These are phyloP conservation scores for Trogon surrucura DNA, from an alignment of 2,113 vertebrate species.

Conservation along the genomic window DNA sequence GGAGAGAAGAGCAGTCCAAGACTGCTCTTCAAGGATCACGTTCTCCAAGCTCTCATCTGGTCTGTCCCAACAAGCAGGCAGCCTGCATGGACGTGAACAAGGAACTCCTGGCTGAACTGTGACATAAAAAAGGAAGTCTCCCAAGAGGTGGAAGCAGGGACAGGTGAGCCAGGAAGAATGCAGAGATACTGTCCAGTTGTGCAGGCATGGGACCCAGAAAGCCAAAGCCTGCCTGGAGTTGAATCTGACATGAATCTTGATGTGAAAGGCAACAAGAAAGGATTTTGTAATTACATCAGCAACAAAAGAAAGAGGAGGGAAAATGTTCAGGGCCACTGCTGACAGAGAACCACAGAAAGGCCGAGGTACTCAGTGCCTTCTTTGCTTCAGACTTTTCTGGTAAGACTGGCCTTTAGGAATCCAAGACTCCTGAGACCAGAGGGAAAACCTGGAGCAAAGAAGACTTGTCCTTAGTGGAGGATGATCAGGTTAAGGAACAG, in stretches of 20 bases:
- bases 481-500: background rate
- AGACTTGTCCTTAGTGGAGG: background rate
- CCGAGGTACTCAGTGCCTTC: background rate
- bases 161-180: background rate
- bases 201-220: background rate
- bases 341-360: background rate
- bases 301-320: background rate
- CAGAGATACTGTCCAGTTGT: background rate
- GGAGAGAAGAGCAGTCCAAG: background rate
- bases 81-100: background rate
- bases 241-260: background rate
- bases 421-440: background rate
- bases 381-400: background rate
- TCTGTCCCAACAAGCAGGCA: background rate
- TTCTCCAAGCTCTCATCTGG: background rate
- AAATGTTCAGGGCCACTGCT: background rate
- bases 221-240: background rate
- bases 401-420: background rate
- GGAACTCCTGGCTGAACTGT: background rate
- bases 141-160: background rate
- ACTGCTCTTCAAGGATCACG: background rate
- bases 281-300: background rate
- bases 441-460: background rate
- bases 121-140: background rate
- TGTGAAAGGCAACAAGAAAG: background rate